Percentiles rank a stretch among this genome's conserved stretches.
Conservation (phyloP, 2,113 vertebrate genomes). For the Hippocampus mohnikei region DNA sequence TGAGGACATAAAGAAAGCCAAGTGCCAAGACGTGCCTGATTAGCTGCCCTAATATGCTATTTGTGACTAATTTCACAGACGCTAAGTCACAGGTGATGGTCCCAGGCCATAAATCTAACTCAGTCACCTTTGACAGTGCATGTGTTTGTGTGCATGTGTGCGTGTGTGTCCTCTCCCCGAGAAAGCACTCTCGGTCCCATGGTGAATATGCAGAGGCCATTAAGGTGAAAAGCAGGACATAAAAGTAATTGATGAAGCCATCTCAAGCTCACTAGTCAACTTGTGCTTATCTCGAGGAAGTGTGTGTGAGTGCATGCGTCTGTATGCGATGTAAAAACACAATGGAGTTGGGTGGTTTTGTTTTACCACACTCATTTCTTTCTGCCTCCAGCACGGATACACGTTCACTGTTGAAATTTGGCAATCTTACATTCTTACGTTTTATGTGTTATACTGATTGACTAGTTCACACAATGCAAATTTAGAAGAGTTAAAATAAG, state of each 20-base stretch:
- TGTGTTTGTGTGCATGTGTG: conserved; percentile 27
- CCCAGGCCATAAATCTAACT: conserved; percentile 83
- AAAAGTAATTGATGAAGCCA: conserved; percentile 87
- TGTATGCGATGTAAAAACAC: conserved; percentile 7
- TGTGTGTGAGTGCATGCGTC: conserved; percentile 18
- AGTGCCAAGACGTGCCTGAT: conserved; percentile 93
- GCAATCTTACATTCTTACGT: conserved; percentile 57
- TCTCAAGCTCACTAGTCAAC: conserved; percentile 74
- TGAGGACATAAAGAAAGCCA: conserved; percentile 88
- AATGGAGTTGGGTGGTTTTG: conserved; percentile 64
- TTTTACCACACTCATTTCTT: conserved; percentile 81
- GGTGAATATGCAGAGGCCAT: conserved; percentile 86
- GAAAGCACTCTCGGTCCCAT: conserved; percentile 60
- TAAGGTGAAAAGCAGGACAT: conserved; percentile 86
- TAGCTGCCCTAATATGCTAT: conserved; percentile 96
- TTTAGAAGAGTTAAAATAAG: conserved; percentile 49
- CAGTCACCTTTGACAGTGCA: conserved; percentile 52
- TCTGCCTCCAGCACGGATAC: conserved; percentile 72
- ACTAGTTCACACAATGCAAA: conserved; percentile 65
- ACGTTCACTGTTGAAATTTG: conserved; percentile 75
- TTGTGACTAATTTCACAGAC: conserved; percentile 96
- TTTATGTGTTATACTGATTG: conserved; percentile 66
- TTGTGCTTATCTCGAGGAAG: conserved; percentile 65
- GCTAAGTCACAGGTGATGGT: conserved; percentile 92
- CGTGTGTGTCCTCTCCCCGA: conserved; percentile 38